Evolutionary conservation across 2,797 vertebrate species (phyloP).

Genomic region (Glossophaga mutica): DNA sequence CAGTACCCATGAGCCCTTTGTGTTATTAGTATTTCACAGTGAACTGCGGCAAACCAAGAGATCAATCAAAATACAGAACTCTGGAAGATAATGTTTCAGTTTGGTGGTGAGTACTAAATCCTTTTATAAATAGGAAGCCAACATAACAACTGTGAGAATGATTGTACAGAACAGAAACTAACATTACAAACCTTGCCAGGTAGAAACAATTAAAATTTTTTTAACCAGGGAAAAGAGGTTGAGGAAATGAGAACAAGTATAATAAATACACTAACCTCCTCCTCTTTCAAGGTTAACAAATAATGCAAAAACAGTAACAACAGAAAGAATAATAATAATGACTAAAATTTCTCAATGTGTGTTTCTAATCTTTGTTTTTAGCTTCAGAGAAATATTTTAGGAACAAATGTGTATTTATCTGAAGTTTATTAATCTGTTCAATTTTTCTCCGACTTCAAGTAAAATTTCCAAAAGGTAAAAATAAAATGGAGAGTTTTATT

Average conservation of each 20-base stretch:
- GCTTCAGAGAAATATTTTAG: slow-evolving; percentile 25
- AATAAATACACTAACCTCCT: background rate
- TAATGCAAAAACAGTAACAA: background rate
- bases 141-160: background rate
- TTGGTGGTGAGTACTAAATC: background rate
- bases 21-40: background rate
- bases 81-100: background rate
- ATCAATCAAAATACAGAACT: slow-evolving; percentile 10
- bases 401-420: background rate
- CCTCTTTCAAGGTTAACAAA: background rate
- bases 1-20: background rate
- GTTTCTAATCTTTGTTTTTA: background rate
- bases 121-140: background rate
- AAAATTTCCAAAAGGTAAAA: slow-evolving; percentile 51
- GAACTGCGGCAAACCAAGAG: slow-evolving; percentile 5
- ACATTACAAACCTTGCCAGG: background rate
- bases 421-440: slow-evolving; percentile 17
- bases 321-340: background rate
- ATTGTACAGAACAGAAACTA: background rate
- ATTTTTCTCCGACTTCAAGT: slow-evolving; percentile 35
- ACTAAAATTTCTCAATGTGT: background rate
- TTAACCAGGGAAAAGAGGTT: background rate
- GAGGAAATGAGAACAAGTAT: background rate
- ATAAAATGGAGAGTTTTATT: background rate
- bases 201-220: background rate